phyloP scores from a whole-genome alignment of 2,113 vertebrate species.

The Turdus rufiventris region DNA sequence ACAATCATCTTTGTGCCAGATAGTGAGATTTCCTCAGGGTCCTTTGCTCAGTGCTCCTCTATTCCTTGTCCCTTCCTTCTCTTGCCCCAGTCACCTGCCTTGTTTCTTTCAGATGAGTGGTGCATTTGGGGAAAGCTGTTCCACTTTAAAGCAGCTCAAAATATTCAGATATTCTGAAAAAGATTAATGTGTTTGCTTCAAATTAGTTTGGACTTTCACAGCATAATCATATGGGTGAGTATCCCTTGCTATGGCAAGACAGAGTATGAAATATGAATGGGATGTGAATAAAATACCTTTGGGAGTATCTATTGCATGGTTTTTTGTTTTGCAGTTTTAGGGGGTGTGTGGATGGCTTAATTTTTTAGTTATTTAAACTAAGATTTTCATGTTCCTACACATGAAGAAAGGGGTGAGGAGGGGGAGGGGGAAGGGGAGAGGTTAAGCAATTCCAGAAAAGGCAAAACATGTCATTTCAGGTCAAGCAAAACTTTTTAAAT shows the following conservation, averaged over 20 bases:
- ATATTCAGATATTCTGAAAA: background rate
- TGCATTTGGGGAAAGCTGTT: background rate
- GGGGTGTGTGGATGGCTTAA: background rate
- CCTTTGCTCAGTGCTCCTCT: background rate
- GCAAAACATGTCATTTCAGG: background rate
- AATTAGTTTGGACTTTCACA: background rate
- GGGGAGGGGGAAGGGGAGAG: no score
- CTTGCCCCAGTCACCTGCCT: background rate
- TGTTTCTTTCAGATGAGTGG: background rate
- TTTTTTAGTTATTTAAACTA: background rate
- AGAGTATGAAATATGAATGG: background rate
- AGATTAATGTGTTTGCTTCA: background rate
- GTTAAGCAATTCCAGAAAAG: background rate
- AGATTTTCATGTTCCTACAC: background rate
- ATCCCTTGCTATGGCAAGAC: background rate
- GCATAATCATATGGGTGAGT: background rate
- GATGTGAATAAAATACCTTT: background rate
- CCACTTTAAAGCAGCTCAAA: background rate
- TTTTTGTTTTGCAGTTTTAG: background rate
- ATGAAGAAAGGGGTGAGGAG: background rate
- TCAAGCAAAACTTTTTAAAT: background rate
- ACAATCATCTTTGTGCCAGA: conserved; percentile 22
- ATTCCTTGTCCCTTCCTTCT: background rate
- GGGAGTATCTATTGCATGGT: background rate
- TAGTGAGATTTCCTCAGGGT: conserved; percentile 6